Evolutionary conservation across 2,113 vertebrate genomes (phyloP), one percentile per base, ranked within the genome.

Genomic region (Phocoena sinus): DNA sequence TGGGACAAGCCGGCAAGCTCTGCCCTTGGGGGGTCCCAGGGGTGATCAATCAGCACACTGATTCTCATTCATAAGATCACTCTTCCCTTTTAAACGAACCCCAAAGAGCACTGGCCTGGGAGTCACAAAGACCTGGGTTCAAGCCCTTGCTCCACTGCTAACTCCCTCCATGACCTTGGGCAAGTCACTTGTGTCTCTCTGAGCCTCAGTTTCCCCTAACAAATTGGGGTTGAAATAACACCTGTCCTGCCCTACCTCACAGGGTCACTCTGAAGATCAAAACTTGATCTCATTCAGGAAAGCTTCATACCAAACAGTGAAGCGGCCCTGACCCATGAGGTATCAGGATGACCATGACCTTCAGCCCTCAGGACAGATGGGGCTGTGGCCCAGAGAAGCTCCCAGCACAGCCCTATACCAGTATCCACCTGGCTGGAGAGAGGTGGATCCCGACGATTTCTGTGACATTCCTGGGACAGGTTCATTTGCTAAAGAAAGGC

Each of bases 161-260:
- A 88, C 71, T 95, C 84, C 96, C 93, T 82, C 6, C 0, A 13
- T 89, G 96, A 94, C 89, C 85, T 86, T 89, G 95, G 81, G 94
- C 93, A 93, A 94, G 80, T 95, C 94, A 94, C 83, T 58, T 9
- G 38, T 94, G 62, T 97, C 83, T 94, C 95, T 94, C 87, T 96
- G 80, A 97, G 96, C 97, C 97, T 96, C 96, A 70, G 95, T 94
- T 87, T 97, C 92, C 96, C 82, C 70, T 85, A 89, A 94, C 81
- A 85, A 87, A 93, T 15, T 87, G 65, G 92, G 96, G 90, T 97
- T 95, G 96, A 97, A 93, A 97, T 80, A 94, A 95, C 70, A 96
- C 96, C 97, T 60, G 4, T 90, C 97, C 96, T 94, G 97, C 18
- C 97, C 98, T 98, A 97, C 96, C 97, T 98, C 98, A 93, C 96